Evolutionary conservation across 2,888 invertebrate genomes (phyloP), one percentile per base, ranked within the genome.

Genomic region (Hydrotaea diabolus): DNA sequence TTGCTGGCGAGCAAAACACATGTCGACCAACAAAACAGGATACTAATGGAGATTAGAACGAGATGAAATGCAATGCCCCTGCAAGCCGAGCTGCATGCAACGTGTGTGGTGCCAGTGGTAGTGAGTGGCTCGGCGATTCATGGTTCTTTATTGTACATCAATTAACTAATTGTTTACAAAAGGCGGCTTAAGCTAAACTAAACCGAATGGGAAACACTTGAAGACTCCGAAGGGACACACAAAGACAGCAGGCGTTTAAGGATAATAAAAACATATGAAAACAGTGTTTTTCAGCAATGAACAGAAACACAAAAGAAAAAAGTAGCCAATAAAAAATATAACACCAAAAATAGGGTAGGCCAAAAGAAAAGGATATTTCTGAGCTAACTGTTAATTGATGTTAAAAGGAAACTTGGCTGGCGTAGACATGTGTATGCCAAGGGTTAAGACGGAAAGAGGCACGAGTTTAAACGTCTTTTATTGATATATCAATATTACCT

Each of bases 31-130:
- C n/a, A n/a, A 74, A 55, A 79, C 72, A 69, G 80, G 80, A 71
- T 80, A 74, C 55, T 46, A 71, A 9, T 62, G 36, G 36, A 78
- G 75, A 81, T 84, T 84, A 81, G 0, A 31, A 76, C 62, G 23
- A 57, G 15, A 55, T 64, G 72, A 31, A 46, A 11, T 15, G 39
- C 31, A 21, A 36, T 36, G 15, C 55, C 17, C 53, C 36, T 55
- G 17, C 17, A 49, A 43, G 23, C 13, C 26, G 53, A 57, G 39
- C 21, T 39, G 69, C 23, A 13, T 62, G 59, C 86, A 85, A 83
- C 86, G 86, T 86, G 86, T 86, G 86, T 85, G 86, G 86, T 85
- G 86, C 71, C 43, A 53, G 72, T 49, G 62, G 26, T 31, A 53
- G 66, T 21, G 49, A 0, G 19, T 23, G n/a, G n/a, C n/a, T n/a